Evolutionary conservation across 2,797 vertebrate species (phyloP).

Genomic region (Pseudocheirus occidentalis): DNA sequence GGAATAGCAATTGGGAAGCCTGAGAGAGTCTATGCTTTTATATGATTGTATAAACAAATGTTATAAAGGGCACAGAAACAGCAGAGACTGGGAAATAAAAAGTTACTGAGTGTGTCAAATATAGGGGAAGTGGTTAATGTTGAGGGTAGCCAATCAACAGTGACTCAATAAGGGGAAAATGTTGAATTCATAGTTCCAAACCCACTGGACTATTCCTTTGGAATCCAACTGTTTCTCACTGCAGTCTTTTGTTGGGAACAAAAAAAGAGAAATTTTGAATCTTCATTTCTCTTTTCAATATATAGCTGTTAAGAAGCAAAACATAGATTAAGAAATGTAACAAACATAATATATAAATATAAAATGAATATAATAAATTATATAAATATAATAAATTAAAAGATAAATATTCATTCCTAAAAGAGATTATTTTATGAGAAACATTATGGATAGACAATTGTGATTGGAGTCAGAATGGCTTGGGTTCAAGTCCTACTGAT

Average conservation of each 20-base stretch:
- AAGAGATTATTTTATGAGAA: neutral
- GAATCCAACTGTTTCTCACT: constrained; percentile 29
- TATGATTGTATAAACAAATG: constrained; percentile 26
- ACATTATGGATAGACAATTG: neutral
- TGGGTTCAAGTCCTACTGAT: neutral
- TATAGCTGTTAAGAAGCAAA: constrained; percentile 37
- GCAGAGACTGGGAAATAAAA: neutral
- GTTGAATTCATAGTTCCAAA: constrained; percentile 1
- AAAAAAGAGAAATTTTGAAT: constrained; percentile 51
- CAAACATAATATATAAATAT: neutral
- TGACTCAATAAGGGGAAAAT: neutral
- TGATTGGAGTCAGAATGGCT: neutral
- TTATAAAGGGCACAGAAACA: neutral
- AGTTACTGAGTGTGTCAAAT: neutral
- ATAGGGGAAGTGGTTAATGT: neutral
- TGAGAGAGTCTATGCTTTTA: constrained; percentile 18
- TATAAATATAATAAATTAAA: neutral
- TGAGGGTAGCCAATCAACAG: neutral
- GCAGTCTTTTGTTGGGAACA: constrained; percentile 37
- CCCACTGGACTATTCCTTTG: constrained; percentile 23
- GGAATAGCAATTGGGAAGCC: neutral
- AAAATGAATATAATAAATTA: neutral
- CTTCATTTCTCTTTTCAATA: constrained; percentile 48
- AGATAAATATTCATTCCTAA: neutral
- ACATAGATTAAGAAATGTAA: neutral